These are phyloP conservation scores for Aelia acuminata DNA, from an alignment of 2,888 invertebrate genomes.

Conservation along the genomic window DNA sequence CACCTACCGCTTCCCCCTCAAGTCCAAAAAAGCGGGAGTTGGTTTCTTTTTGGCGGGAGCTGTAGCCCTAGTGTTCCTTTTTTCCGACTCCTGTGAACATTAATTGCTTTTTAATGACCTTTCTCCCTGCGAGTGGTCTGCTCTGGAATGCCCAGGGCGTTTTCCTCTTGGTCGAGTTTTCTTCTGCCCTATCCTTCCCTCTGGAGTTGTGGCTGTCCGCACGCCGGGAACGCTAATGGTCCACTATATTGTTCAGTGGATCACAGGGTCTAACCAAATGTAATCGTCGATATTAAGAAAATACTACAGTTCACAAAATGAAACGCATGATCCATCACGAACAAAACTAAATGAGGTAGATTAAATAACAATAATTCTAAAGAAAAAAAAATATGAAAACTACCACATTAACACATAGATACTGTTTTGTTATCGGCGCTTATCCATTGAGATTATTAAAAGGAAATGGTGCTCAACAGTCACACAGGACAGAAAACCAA, in stretches of 20 bases:
- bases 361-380: too few species aligned
- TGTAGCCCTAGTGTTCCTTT: conserved; percentile 55
- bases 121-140: conserved; percentile 1
- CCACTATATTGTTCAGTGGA: background rate
- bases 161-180: conserved; percentile 20
- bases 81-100: conserved; percentile 47
- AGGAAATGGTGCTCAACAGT: too few species aligned
- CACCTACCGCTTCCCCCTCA: background rate
- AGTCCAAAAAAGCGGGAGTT: conserved; percentile 30
- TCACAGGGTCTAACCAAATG: too few species aligned
- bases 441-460: too few species aligned
- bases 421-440: too few species aligned
- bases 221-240: background rate
- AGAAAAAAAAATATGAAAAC: too few species aligned
- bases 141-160: background rate
- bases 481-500: too few species aligned
- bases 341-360: too few species aligned
- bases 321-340: too few species aligned
- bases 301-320: background rate
- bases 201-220: background rate
- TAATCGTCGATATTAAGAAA: background rate
- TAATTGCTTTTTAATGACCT: conserved; percentile 59
- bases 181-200: background rate
- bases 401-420: too few species aligned
- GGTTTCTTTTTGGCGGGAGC: conserved; percentile 57